Evolutionary conservation across 2,113 vertebrate species (phyloP), one percentile per base, ranked within the genome.

Genomic region (Upupa epops): DNA sequence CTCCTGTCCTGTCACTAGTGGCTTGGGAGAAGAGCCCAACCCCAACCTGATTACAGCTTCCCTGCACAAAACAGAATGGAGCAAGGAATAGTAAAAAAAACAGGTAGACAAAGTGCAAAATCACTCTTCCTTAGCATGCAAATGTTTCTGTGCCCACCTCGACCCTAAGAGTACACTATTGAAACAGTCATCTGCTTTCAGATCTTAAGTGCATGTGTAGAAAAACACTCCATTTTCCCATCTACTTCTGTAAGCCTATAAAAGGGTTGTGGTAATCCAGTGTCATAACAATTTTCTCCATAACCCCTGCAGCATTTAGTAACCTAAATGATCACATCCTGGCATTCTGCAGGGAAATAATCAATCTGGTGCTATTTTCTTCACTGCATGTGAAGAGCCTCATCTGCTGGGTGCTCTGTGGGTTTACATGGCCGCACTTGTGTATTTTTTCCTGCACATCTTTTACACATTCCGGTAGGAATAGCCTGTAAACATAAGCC

Each of bases 221-320:
- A n/a, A n/a, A n/a, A n/a, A 60, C 48, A 21, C 16, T 64, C 66
- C 5, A 19, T 34, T 89, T 78, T 59, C 20, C 28, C 65, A 72
- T 11, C 34, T 64, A 37, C 14, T 74, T 73, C 21, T 46, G 8
- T 25, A 37, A 59, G 86, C 73, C 49, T 78, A 74, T 49, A 46
- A 74, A 86, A 81, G 8, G 0, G 2, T 2, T 56, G 13, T 18
- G 52, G 48, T 52, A 72, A 55, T 13, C 8, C 65, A 86, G 58
- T 1, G 3, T 22, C 68, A 68, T 16, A 42, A 28, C 20, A 72
- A 10, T 13, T 36, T 59, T 85, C 28, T 64, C 45, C 19, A 34
- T 14, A 56, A 56, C n/a, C 24, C 1, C 0, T 42, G 0, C 25
- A 36, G 45, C 36, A n/a, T 7, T 51, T 51, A 29, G 48, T 20